Conservation (phyloP, 2,797 vertebrate genomes). For the Todus mexicanus region DNA sequence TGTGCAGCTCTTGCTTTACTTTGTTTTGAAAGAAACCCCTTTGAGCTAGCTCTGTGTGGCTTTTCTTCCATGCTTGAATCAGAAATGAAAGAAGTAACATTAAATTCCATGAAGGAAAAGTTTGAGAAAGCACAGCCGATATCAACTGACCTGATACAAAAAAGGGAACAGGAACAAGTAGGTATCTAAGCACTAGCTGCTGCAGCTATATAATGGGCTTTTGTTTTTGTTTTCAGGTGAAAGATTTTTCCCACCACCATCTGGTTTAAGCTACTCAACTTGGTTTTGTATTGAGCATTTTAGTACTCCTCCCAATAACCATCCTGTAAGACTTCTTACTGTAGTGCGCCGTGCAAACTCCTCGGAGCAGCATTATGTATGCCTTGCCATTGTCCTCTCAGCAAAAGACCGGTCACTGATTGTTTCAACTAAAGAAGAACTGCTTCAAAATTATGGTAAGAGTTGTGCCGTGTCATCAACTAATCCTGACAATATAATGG, state of each 20-base stretch:
- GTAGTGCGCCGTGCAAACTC: conserved; percentile 89
- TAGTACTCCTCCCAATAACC: conserved; percentile 83
- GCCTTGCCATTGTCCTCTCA: conserved; percentile 88
- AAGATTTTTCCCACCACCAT: conserved; percentile 92
- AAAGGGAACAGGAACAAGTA: background rate
- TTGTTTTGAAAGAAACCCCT: background rate
- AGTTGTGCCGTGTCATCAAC: background rate
- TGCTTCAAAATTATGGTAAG: conserved; percentile 92
- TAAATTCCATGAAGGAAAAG: background rate
- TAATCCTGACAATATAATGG: background rate
- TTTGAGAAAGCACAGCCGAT: background rate
- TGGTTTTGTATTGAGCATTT: conserved; percentile 98
- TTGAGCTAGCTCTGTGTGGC: background rate
- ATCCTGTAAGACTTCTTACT: conserved; percentile 90
- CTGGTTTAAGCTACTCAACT: conserved; percentile 92
- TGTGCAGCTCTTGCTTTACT: background rate
- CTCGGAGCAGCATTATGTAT: conserved; percentile 94
- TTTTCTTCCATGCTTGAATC: background rate
- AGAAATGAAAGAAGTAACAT: background rate
- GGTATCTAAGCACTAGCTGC: background rate
- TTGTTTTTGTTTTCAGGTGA: conserved; percentile 79
- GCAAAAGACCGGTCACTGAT: conserved; percentile 90
- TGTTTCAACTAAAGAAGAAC: conserved; percentile 95
- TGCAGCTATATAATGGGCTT: background rate
- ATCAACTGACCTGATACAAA: background rate